Conservation (phyloP, 2,888 invertebrate genomes). For the Nymphalis polychloros region DNA sequence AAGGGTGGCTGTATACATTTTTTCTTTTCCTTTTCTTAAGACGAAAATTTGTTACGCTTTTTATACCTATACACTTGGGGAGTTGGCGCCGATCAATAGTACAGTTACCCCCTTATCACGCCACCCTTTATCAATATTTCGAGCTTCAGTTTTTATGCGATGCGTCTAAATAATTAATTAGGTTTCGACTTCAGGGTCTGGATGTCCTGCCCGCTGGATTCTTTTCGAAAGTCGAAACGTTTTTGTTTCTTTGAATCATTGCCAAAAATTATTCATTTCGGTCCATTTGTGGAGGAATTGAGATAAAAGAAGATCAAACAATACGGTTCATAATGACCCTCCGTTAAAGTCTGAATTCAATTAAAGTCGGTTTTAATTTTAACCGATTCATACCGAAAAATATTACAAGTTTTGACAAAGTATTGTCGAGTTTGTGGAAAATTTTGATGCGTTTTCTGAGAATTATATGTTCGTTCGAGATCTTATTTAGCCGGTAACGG, state of each 20-base stretch:
- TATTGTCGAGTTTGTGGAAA: neutral
- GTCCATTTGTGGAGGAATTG: no score
- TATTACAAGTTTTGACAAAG: neutral
- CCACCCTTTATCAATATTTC: constrained; percentile 80
- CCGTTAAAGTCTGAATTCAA: no score
- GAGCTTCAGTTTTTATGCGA: constrained; percentile 67
- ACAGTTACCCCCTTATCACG: constrained; percentile 61
- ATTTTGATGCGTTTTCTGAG: neutral
- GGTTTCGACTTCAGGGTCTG: constrained; percentile 34
- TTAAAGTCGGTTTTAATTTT: no score
- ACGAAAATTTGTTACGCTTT: constrained; percentile 83
- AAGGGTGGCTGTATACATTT: constrained; percentile 79
- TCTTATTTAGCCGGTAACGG: neutral
- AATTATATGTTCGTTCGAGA: neutral
- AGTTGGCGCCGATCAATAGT: constrained; percentile 72
- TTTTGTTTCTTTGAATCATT: neutral
- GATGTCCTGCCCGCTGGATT: neutral
- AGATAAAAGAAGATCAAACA: no score
- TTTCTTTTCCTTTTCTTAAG: constrained; percentile 82
- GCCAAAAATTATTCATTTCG: neutral
- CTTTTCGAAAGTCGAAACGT: no score
- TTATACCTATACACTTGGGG: constrained; percentile 77
- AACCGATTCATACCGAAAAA: no score
- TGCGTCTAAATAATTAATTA: constrained; percentile 50
- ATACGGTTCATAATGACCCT: no score